Conservation (phyloP, 1,140 invertebrate species). For the Meloidogyne exigua region DNA sequence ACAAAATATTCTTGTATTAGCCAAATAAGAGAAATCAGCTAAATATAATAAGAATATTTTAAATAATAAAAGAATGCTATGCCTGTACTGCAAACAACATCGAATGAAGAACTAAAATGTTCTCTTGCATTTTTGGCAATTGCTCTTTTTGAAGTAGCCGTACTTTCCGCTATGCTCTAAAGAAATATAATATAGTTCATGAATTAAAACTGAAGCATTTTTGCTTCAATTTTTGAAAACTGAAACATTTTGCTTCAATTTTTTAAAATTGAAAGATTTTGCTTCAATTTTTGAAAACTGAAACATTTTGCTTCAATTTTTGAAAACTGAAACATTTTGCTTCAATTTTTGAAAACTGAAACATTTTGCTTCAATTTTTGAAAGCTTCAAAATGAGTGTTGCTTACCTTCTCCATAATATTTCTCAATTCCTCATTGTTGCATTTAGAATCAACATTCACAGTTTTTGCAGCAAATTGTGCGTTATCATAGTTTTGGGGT, state of each 20-base stretch:
- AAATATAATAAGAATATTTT: background rate
- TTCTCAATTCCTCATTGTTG: constrained; percentile 48
- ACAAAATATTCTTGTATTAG: constrained; percentile 51
- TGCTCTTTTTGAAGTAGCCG: constrained; percentile 45
- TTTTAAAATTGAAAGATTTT: no score
- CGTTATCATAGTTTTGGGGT: background rate
- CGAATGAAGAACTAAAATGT: constrained; percentile 49
- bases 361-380: background rate
- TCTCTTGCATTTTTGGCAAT: constrained; percentile 46
- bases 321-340: background rate
- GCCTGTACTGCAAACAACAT: constrained; percentile 50
- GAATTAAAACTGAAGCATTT: background rate
- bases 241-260: constrained; percentile 4
- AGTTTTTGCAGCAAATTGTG: constrained; percentile 42
- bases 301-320: background rate
- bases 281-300: no score
- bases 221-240: background rate
- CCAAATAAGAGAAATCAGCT: constrained; percentile 53
- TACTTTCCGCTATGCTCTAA: constrained; percentile 48
- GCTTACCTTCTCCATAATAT: constrained; percentile 45
- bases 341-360: background rate
- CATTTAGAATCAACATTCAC: constrained; percentile 46
- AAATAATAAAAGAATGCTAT: background rate
- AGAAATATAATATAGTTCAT: background rate
- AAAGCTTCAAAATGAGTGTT: background rate